These are phyloP conservation scores for Cheiracanthium punctorium DNA, from an alignment of 2,888 invertebrate species.

Conservation along the genomic window DNA sequence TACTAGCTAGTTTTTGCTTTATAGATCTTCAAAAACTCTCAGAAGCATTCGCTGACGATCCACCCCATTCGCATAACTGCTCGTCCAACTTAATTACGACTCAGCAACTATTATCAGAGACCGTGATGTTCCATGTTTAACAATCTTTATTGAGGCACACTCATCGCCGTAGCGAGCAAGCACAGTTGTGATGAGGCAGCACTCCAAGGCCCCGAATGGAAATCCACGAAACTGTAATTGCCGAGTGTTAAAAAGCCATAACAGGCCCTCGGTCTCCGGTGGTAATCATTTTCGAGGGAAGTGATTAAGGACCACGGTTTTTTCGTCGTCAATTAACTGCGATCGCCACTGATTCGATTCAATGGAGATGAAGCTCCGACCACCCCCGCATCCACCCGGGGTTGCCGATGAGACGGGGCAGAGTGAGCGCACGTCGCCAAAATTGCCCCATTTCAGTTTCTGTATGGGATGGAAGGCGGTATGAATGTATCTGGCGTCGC, in stretches of 20 bases:
- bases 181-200: not conserved
- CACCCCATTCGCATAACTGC: too few species aligned
- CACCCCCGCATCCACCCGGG: slow-evolving; percentile 39
- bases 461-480: too few species aligned
- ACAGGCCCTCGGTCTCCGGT: not conserved
- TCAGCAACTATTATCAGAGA: too few species aligned
- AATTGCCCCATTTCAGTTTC: not conserved
- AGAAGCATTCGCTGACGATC: too few species aligned
- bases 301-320: slow-evolving; percentile 51
- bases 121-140: too few species aligned
- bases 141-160: not conserved
- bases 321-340: slow-evolving; percentile 54
- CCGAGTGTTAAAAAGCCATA: not conserved
- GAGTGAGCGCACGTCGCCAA: not conserved
- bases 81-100: too few species aligned
- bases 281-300: slow-evolving; percentile 36
- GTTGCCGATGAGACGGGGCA: not conserved
- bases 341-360: slow-evolving; percentile 50
- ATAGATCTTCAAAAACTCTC: too few species aligned
- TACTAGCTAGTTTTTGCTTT: too few species aligned
- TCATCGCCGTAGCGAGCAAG: not conserved
- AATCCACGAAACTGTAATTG: slow-evolving; percentile 13
- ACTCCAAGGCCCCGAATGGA: not conserved
- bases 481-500: too few species aligned
- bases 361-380: slow-evolving; percentile 32